Conservation (phyloP, 2,113 vertebrate species). For the Notiomystis cincta region DNA sequence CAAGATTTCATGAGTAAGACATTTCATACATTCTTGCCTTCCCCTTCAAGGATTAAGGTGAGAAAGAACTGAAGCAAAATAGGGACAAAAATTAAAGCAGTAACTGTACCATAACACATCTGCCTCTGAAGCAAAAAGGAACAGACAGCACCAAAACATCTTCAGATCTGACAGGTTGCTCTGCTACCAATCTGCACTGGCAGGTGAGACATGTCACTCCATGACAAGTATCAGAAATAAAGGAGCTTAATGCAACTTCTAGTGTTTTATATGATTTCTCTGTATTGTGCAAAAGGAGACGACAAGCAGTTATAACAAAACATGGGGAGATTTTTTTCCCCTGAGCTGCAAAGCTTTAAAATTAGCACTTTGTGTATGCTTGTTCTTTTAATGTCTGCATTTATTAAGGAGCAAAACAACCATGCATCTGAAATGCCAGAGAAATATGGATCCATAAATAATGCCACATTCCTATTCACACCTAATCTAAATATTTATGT, state of each 20-base stretch:
- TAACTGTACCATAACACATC: neutral
- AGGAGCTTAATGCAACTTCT: slow-evolving; percentile 5
- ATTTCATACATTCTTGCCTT: neutral
- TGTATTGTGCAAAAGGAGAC: neutral
- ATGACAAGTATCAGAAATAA: slow-evolving; percentile 22
- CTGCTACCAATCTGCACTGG: slow-evolving; percentile 11
- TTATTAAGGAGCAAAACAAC: slow-evolving; percentile 56
- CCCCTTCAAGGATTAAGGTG: neutral
- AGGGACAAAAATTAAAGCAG: slow-evolving; percentile 39
- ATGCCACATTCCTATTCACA: slow-evolving; percentile 36
- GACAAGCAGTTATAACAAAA: neutral
- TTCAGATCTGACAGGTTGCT: slow-evolving; percentile 37
- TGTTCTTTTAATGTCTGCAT: slow-evolving; percentile 44
- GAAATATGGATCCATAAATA: slow-evolving; percentile 61
- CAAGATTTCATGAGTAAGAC: neutral
- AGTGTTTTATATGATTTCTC: neutral
- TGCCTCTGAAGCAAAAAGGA: slow-evolving; percentile 19
- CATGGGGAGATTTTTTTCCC: neutral
- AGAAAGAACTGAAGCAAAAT: slow-evolving; percentile 6
- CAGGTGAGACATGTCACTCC: slow-evolving; percentile 34
- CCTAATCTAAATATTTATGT: slow-evolving; percentile 69
- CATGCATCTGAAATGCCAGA: slow-evolving; percentile 58
- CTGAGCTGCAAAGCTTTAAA: slow-evolving; percentile 41
- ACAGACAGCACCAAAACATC: slow-evolving; percentile 24
- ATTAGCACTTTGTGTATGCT: slow-evolving; percentile 23